These are phyloP conservation scores for Saimiri boliviensis DNA, from an alignment of 2,113 vertebrate species.

Conservation along the genomic window DNA sequence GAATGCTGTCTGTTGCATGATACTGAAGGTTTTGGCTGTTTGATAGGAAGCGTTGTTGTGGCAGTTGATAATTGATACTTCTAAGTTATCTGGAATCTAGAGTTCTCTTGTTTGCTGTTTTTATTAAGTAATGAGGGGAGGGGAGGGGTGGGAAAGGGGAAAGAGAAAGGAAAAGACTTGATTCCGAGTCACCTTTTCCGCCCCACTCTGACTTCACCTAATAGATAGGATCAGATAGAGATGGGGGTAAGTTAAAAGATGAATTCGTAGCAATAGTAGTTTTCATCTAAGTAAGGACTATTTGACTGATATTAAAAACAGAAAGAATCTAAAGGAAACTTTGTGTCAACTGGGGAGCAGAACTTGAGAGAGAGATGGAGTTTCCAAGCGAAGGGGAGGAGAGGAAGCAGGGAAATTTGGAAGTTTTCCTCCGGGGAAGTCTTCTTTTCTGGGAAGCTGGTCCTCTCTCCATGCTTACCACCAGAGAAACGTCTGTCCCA, in stretches of 20 bases:
- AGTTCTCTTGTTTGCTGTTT: background rate
- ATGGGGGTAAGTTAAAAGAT: background rate
- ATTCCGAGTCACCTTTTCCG: background rate
- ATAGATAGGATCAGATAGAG: background rate
- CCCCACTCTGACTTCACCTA: background rate
- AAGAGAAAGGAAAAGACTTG: background rate
- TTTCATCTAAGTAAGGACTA: background rate
- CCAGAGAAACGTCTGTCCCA: constrained; percentile 25
- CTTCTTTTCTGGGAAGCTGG: background rate
- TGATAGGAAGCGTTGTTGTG: background rate
- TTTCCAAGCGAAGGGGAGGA: background rate
- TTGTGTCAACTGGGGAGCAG: background rate
- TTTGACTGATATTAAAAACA: background rate
- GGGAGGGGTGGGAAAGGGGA: background rate
- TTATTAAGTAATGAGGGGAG: background rate
- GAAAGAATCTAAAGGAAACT: background rate
- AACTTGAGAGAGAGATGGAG: background rate
- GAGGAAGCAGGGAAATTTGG: background rate
- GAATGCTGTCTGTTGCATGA: background rate
- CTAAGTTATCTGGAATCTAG: background rate
- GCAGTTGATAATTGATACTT: background rate
- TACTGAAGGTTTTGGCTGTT: background rate
- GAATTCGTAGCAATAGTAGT: background rate
- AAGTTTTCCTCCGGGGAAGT: background rate
- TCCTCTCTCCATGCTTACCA: background rate